Evolutionary conservation across 2,797 vertebrate genomes (phyloP), one percentile per base, ranked within the genome.

Genomic region (Bryconaethiops microstoma): DNA sequence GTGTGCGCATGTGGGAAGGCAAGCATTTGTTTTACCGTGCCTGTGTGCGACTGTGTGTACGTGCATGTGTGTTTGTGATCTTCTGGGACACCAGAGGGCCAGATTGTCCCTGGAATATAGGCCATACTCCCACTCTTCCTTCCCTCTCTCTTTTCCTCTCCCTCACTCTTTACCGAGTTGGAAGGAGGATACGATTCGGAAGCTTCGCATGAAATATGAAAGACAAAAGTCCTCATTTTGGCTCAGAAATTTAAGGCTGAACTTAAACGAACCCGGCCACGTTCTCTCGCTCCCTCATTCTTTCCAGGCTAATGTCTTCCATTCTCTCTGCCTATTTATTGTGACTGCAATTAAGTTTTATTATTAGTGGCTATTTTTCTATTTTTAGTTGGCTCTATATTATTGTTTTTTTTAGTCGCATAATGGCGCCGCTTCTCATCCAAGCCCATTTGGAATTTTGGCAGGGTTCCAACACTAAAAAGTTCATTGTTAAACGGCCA

Each of bases 31-130:
- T 70, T 70, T 70, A 25, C 68, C 40, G 29, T 42, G 17, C 39
- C 62, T 72, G 62, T 68, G 50, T 35, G 75, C 76, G 73, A 82
- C 54, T 88, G 83, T 80, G 84, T 63, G 76, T 59, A 40, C 40
- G 50, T 79, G 50, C 76, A 54, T 68, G 78, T 76, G 75, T n/a
- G 35, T 71, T 50, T 78, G 29, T 86, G 88, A 90, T 91, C 86
- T 76, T 89, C 88, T 90, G 86, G 86, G 88, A 91, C 89, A 91
- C 88, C 85, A 89, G 82, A 87, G 62, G 82, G 86, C 87, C 88
- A 91, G 84, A 88, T 91, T 91, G 90, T 90, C 86, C 87, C 84
- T 86, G 83, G 87, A 91, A 92, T 85, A 90, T 86, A 88, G 88
- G 84, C 85, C 84, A 85, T 83, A 55, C 25, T 65, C 78, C 67